Evolutionary conservation across 2,888 invertebrate species (phyloP).

Genomic region (Dasypogon diadema): DNA sequence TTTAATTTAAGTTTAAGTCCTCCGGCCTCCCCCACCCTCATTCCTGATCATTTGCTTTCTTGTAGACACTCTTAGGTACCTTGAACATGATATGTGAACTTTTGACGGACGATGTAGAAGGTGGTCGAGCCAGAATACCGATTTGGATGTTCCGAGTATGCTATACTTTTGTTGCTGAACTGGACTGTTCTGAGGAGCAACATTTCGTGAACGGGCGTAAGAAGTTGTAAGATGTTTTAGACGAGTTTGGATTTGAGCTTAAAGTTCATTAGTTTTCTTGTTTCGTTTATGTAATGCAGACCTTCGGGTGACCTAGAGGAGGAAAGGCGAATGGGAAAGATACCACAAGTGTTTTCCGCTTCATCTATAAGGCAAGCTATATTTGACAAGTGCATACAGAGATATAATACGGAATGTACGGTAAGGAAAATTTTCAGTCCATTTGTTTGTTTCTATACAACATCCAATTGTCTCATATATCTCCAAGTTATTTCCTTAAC

Average conservation of each 20-base stretch:
- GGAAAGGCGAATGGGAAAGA: conserved; percentile 54
- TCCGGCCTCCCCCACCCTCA: neutral
- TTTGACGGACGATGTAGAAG: conserved; percentile 85
- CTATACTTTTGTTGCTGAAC: conserved; percentile 72
- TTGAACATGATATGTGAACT: conserved; percentile 86
- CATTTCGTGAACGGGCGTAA: conserved; percentile 58
- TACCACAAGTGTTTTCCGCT: conserved; percentile 58
- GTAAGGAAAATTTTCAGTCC: no score
- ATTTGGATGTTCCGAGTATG: conserved; percentile 74
- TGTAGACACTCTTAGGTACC: conserved; percentile 70
- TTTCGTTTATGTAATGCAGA: conserved; percentile 54
- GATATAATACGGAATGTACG: conserved; percentile 1
- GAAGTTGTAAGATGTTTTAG: conserved; percentile 58
- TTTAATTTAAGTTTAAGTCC: conserved; percentile 26
- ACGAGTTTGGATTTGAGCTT: neutral
- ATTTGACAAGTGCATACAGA: conserved; percentile 53
- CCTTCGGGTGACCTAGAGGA: conserved; percentile 58
- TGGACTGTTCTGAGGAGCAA: conserved; percentile 67
- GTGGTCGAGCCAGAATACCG: conserved; percentile 82
- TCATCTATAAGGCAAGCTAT: conserved; percentile 58
- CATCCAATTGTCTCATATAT: no score
- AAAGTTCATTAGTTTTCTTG: neutral
- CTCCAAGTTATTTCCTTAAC: no score
- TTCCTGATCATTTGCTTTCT: neutral
- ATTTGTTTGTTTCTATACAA: no score